phyloP scores from a whole-genome alignment of 2,113 vertebrate species.

The Marmota flaviventris region DNA sequence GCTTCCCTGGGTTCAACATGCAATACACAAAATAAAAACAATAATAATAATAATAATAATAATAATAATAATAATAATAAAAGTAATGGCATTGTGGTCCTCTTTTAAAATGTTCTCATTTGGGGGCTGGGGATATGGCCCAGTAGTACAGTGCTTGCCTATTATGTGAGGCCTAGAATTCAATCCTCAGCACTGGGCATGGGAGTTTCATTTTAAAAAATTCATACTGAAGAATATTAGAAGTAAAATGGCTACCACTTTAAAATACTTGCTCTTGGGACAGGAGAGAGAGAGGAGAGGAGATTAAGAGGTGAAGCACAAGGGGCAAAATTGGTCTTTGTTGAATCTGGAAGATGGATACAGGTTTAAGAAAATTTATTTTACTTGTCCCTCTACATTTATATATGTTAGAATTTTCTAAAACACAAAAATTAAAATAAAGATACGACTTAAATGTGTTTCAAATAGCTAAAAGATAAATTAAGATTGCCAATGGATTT shows the following conservation, averaged over 20 bases:
- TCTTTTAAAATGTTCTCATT: constrained; percentile 29
- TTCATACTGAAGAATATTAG: background rate
- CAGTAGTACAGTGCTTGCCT: background rate
- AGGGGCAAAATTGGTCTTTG: background rate
- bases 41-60: no score
- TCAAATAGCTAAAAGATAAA: constrained; percentile 15
- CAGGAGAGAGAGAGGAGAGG: background rate
- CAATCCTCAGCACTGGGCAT: background rate
- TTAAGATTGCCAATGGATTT: constrained; percentile 25
- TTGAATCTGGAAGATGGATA: background rate
- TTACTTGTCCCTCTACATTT: constrained; percentile 49
- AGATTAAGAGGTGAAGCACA: background rate
- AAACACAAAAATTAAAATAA: constrained; percentile 46
- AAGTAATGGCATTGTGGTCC: background rate
- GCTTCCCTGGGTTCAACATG: no score
- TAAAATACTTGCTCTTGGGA: background rate
- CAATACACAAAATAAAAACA: no score
- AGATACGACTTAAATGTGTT: background rate
- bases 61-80: no score
- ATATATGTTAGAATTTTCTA: background rate
- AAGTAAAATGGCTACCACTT: constrained; percentile 1
- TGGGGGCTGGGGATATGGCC: background rate
- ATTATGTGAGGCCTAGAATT: background rate
- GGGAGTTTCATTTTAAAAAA: constrained; percentile 25
- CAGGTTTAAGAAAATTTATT: background rate